Evolutionary conservation across 2,113 vertebrate species (phyloP).

Genomic region (Stigmatopora nigra): DNA sequence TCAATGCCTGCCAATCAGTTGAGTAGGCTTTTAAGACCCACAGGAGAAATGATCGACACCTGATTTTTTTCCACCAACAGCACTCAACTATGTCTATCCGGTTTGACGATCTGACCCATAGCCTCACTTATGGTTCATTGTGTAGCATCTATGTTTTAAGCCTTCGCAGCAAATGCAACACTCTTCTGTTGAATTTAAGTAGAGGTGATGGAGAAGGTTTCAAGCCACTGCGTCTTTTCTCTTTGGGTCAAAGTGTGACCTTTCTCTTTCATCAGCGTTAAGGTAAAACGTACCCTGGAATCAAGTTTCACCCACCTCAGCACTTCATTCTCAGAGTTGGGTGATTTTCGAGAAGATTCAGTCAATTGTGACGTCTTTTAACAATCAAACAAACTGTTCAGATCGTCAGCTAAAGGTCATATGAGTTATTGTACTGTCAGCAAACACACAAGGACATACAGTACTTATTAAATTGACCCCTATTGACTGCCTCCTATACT

Average conservation of each 20-base stretch:
- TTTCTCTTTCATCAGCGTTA: conserved; percentile 39
- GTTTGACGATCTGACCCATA: conserved; percentile 20
- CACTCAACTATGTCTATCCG: neutral
- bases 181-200: conserved; percentile 39
- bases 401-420: conserved; percentile 27
- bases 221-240: conserved; percentile 1
- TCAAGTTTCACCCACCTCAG: conserved; percentile 33
- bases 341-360: conserved; percentile 18
- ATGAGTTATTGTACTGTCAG: conserved; percentile 49
- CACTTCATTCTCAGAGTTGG: conserved; percentile 25
- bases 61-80: neutral
- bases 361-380: conserved; percentile 8
- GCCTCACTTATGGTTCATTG: conserved; percentile 14
- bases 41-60: neutral
- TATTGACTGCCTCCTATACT: conserved; percentile 29
- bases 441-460: conserved; percentile 25
- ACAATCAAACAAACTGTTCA: conserved; percentile 21
- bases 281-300: conserved; percentile 13
- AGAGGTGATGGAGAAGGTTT: conserved; percentile 5
- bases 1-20: no score
- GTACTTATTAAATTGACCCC: conserved; percentile 30
- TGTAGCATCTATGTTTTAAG: conserved; percentile 31
- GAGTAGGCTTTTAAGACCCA: neutral
- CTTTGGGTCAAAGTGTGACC: conserved; percentile 33
- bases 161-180: conserved; percentile 36